Evolutionary conservation across 92 coral and sea anemone genomes (phyloP).

Genomic region (Epizoanthus fatuus): DNA sequence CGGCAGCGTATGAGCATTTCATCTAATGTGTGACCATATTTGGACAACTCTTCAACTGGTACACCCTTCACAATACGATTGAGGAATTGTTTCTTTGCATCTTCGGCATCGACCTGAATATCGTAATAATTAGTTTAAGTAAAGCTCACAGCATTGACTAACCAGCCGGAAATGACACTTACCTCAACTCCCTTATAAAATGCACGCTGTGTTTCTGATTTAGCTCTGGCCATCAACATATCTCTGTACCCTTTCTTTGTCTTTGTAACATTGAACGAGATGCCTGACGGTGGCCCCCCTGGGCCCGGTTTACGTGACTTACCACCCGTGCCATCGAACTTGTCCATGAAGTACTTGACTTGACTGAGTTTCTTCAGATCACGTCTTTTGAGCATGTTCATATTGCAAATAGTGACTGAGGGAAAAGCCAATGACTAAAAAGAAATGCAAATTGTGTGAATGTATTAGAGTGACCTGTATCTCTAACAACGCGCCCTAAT

Average conservation of each 20-base stretch:
- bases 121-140: too few relatives aligned
- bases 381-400: constrained; percentile 62
- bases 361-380: neutral
- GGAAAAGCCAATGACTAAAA: constrained; percentile 69
- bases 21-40: constrained; percentile 56
- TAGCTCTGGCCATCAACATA: neutral
- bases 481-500: neutral
- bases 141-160: too few relatives aligned
- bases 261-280: neutral
- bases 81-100: constrained; percentile 26
- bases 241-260: neutral
- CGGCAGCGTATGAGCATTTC: constrained; percentile 76
- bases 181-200: constrained; percentile 31
- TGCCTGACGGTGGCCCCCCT: neutral
- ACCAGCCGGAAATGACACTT: neutral
- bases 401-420: constrained; percentile 78
- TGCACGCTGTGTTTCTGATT: constrained; percentile 10
- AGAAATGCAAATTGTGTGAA: neutral
- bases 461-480: neutral
- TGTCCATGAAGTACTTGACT: neutral
- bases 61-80: constrained; percentile 34
- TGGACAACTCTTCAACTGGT: constrained; percentile 38
- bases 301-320: neutral
- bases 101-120: constrained; percentile 48
- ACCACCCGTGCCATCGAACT: neutral